Evolutionary conservation across 2,113 vertebrate species (phyloP).

Genomic region (Lampris megalopsis): DNA sequence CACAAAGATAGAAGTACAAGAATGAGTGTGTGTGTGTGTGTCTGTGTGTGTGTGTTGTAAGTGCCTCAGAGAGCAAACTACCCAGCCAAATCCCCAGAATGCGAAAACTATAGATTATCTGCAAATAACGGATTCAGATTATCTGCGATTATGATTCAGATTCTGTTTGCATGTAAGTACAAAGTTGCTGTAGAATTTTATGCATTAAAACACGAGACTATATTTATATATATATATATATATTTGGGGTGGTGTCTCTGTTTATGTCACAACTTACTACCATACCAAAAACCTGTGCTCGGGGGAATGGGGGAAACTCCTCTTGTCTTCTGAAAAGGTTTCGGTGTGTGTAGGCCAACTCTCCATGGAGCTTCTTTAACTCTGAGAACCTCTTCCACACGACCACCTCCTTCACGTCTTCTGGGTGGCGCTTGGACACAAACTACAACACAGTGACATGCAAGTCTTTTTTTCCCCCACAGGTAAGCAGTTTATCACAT

Average conservation of each 20-base stretch:
- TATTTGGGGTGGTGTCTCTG: neutral
- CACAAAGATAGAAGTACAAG: no score
- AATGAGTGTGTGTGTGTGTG: no score
- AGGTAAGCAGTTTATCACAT: no score
- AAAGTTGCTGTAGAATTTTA: no score
- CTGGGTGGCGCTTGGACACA: conserved; percentile 87
- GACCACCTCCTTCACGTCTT: conserved; percentile 90
- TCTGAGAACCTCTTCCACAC: conserved; percentile 91
- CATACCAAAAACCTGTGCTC: conserved; percentile 89
- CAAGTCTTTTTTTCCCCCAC: neutral
- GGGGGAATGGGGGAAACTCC: conserved; percentile 90
- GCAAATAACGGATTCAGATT: no score
- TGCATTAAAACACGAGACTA: no score
- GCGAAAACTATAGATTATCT: no score
- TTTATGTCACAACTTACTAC: conserved; percentile 39
- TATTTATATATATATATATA: neutral
- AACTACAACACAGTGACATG: conserved; percentile 76
- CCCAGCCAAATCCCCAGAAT: no score
- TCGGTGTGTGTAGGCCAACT: conserved; percentile 90
- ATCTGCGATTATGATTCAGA: no score
- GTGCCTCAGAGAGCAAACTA: no score
- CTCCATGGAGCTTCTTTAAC: conserved; percentile 90
- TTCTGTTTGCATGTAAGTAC: no score
- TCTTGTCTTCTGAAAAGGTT: conserved; percentile 90
- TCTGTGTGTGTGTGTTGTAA: no score